Percentiles rank a stretch among this genome's conserved stretches.
phyloP scores from a whole-genome alignment of 2,888 invertebrate genomes.

The Eristalinus aeneus region DNA sequence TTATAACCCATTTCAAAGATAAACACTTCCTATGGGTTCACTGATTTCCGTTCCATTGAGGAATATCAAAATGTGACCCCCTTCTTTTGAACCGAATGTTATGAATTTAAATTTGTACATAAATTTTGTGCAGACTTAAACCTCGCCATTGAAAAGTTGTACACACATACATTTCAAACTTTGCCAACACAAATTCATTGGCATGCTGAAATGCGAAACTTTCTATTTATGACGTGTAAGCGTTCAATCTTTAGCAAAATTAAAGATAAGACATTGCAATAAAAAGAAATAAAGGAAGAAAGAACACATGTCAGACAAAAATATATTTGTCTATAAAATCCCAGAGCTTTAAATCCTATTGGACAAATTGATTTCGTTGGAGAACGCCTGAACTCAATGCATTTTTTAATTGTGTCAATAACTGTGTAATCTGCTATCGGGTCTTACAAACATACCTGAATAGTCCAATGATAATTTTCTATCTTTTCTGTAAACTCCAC shows the following conservation, averaged over 20 bases:
- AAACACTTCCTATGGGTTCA: constrained; percentile 4
- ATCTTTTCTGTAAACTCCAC: constrained; percentile 13
- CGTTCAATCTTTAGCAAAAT: not conserved
- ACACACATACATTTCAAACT: constrained; percentile 9
- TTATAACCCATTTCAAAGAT: constrained; percentile 16
- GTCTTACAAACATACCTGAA: constrained; percentile 34
- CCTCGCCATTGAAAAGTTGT: constrained; percentile 9
- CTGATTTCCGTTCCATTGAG: not conserved
- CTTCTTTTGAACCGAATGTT: not conserved
- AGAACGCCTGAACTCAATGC: constrained; percentile 29
- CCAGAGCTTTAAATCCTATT: not conserved
- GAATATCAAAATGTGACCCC: not conserved
- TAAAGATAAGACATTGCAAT: not conserved
- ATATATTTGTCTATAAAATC: not conserved
- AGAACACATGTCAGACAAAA: not conserved
- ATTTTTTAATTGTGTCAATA: constrained; percentile 31
- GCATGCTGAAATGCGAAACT: constrained; percentile 52
- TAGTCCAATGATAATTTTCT: constrained; percentile 28
- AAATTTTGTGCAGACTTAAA: constrained; percentile 42
- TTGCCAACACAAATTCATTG: constrained; percentile 29
- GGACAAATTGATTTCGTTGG: not conserved
- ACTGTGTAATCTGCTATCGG: constrained; percentile 28
- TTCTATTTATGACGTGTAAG: constrained; percentile 47
- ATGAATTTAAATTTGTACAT: constrained; percentile 12
- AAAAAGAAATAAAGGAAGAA: not conserved